Conservation (phyloP, 2,113 vertebrate species). For the Lasiurus borealis region DNA sequence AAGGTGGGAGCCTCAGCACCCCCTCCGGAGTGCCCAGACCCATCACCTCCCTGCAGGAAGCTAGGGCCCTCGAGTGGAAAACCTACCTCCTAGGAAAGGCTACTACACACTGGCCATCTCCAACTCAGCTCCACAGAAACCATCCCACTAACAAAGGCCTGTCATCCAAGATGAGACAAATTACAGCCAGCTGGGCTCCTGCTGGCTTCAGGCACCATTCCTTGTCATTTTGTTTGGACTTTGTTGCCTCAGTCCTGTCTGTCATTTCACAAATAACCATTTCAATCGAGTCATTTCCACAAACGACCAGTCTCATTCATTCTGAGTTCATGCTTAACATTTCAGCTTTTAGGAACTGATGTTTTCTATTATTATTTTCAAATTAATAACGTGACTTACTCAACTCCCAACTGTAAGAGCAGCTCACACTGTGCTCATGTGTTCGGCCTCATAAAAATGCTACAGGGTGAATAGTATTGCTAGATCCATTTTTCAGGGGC, state of each 20-base stretch:
- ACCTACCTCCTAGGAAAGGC: background rate
- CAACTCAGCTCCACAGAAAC: background rate
- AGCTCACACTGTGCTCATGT: background rate
- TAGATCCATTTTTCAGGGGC: background rate
- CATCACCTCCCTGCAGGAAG: background rate
- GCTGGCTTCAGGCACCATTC: background rate
- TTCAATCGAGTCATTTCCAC: background rate
- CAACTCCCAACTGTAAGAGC: background rate
- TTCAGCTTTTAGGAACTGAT: background rate
- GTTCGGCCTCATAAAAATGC: background rate
- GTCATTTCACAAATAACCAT: background rate
- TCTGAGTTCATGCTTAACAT: background rate
- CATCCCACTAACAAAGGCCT: background rate
- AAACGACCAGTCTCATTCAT: background rate
- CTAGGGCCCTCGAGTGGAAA: background rate
- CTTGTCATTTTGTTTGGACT: background rate
- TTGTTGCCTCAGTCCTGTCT: background rate
- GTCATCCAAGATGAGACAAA: background rate
- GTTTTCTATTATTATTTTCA: constrained; percentile 21
- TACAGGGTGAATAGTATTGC: background rate
- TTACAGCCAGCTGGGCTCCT: background rate
- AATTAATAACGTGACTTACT: background rate
- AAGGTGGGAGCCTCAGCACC: background rate
- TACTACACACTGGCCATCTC: background rate
- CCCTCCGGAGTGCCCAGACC: background rate